Conservation (phyloP, 1,140 invertebrate species). For the Sycophaga agraensis region DNA sequence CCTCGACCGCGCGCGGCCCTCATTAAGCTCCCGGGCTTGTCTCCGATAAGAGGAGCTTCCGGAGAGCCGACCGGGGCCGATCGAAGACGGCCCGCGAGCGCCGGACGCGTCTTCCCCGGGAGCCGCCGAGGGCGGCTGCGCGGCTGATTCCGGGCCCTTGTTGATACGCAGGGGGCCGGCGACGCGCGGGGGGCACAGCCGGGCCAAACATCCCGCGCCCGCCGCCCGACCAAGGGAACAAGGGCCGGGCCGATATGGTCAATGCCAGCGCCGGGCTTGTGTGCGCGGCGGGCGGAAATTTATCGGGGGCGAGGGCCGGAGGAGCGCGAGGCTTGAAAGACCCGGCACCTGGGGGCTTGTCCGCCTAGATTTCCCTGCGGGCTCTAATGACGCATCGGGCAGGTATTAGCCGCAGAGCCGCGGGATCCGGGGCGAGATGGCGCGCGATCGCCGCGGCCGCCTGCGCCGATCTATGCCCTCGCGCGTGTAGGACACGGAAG, state of each 20-base stretch:
- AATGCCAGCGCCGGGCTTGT: no score
- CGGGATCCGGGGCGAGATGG: conserved; percentile 14
- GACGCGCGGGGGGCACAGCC: no score
- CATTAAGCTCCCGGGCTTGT: no score
- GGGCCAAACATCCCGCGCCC: no score
- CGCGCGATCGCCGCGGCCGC: conserved; percentile 2
- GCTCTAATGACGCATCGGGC: conserved; percentile 49
- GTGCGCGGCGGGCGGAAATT: no score
- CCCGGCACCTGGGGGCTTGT: no score
- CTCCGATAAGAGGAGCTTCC: no score
- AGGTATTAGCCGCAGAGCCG: conserved; percentile 39
- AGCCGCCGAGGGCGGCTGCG: neutral
- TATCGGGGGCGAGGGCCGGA: neutral
- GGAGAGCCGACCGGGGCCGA: no score
- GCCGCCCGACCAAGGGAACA: neutral
- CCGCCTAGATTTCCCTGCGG: conserved; percentile 50
- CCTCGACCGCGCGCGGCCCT: no score
- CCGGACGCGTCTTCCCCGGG: neutral
- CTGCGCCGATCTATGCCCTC: no score
- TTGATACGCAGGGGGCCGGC: no score
- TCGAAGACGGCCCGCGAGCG: neutral
- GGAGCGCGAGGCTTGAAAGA: neutral
- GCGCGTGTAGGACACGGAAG: conserved; percentile 38
- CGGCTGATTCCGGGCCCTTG: conserved; percentile 1
- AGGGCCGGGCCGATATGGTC: neutral